Conservation (phyloP, 2,113 vertebrate species). For the Hassar affinis region DNA sequence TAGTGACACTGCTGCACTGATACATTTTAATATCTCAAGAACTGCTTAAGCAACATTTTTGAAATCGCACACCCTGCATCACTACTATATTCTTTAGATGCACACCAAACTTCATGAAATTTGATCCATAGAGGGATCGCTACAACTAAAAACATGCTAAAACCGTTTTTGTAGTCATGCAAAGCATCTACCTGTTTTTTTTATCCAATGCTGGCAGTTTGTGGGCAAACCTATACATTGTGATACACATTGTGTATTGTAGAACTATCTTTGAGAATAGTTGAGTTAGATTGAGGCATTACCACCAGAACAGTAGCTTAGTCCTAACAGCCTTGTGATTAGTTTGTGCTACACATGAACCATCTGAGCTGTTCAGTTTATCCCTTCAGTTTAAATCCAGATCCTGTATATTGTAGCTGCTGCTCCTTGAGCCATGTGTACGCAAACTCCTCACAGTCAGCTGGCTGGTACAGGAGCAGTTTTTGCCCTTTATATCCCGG, state of each 20-base stretch:
- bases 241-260: not conserved
- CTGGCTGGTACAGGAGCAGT: conserved; percentile 15
- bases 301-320: not conserved
- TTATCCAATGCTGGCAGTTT: not conserved
- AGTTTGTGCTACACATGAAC: not conserved
- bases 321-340: not conserved
- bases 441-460: not conserved
- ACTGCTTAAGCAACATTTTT: too few relatives aligned
- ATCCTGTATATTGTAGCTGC: not conserved
- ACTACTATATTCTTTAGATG: too few relatives aligned
- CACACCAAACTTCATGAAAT: too few relatives aligned
- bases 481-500: conserved; percentile 15
- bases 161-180: not conserved
- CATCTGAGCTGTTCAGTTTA: not conserved
- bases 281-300: not conserved
- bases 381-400: conserved; percentile 14
- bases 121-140: too few relatives aligned
- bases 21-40: too few relatives aligned
- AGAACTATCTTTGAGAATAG: not conserved
- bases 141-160: not conserved
- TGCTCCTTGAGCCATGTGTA: not conserved
- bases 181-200: not conserved
- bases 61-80: too few relatives aligned
- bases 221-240: not conserved
- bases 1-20: too few relatives aligned